Percentiles rank a stretch among this genome's conserved stretches.
Evolutionary conservation across 2,888 invertebrate genomes (phyloP).

Genomic region (Dryadula phaetusa): DNA sequence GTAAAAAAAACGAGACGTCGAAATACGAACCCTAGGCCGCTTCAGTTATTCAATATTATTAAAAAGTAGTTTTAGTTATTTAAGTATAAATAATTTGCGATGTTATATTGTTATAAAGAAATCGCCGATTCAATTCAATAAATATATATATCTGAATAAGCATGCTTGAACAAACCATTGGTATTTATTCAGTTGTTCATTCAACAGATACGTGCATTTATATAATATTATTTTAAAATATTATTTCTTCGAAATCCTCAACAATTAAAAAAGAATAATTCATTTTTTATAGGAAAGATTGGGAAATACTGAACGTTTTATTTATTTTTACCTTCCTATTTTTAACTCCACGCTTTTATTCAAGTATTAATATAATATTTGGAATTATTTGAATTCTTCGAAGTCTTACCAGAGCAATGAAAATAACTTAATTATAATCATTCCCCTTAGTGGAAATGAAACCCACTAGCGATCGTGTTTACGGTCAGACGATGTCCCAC

Average conservation of each 20-base stretch:
- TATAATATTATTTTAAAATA: background rate
- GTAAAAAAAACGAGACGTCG: no score
- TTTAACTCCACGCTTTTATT: no score
- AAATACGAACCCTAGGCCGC: no score
- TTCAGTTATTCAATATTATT: background rate
- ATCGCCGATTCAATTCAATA: background rate
- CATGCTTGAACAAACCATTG: background rate
- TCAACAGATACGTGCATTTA: background rate
- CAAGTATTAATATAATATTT: no score
- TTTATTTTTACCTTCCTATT: no score
- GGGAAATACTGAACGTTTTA: background rate
- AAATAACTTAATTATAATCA: no score
- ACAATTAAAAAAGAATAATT: background rate
- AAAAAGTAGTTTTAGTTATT: background rate
- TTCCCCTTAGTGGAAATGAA: no score
- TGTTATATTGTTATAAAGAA: background rate
- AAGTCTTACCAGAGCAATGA: no score
- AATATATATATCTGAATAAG: slow-evolving; percentile 8
- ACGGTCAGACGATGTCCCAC: no score
- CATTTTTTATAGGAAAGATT: background rate
- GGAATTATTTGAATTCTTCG: no score
- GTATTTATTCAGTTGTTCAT: slow-evolving; percentile 8
- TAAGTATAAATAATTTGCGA: background rate
- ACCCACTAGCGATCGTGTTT: no score
- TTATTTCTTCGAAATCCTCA: background rate